Percentiles rank a stretch among this genome's conserved stretches.
Conservation (phyloP, 2,888 invertebrate species). For the Eupsilia transversa region DNA sequence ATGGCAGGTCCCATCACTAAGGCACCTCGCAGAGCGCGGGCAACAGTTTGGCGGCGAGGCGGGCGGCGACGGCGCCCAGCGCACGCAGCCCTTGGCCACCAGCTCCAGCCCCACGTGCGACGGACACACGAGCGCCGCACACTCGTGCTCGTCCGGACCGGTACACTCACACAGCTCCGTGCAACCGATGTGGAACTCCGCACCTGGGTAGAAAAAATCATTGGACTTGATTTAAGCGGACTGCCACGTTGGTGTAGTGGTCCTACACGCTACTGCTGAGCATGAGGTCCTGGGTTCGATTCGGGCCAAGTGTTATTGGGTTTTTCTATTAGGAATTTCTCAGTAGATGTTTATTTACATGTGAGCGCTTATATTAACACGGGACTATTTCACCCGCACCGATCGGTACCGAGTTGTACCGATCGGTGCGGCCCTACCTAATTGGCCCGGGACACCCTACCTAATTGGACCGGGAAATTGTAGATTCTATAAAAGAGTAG, state of each 20-base stretch:
- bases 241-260: too few relatives aligned
- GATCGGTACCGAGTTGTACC: too few relatives aligned
- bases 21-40: constrained; percentile 94
- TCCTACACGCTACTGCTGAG: too few relatives aligned
- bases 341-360: too few relatives aligned
- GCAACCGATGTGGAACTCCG: constrained; percentile 96
- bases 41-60: constrained; percentile 95
- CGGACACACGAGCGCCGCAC: constrained; percentile 95
- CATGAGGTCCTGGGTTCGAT: too few relatives aligned
- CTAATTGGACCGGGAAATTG: neutral
- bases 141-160: constrained; percentile 92
- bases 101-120: constrained; percentile 96
- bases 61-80: constrained; percentile 96
- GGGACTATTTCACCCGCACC: too few relatives aligned
- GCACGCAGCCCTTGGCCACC: constrained; percentile 95
- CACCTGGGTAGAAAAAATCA: constrained; percentile 81
- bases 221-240: too few relatives aligned
- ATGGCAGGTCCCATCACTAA: constrained; percentile 95
- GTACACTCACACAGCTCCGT: constrained; percentile 94
- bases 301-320: too few relatives aligned
- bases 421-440: too few relatives aligned
- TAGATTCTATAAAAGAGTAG: neutral
- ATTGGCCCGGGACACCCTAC: too few relatives aligned
- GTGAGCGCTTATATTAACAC: too few relatives aligned
- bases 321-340: too few relatives aligned